Percentiles rank a stretch among this genome's conserved stretches.
Conservation (phyloP, 1,140 invertebrate species). For the Micrasema minimum region DNA sequence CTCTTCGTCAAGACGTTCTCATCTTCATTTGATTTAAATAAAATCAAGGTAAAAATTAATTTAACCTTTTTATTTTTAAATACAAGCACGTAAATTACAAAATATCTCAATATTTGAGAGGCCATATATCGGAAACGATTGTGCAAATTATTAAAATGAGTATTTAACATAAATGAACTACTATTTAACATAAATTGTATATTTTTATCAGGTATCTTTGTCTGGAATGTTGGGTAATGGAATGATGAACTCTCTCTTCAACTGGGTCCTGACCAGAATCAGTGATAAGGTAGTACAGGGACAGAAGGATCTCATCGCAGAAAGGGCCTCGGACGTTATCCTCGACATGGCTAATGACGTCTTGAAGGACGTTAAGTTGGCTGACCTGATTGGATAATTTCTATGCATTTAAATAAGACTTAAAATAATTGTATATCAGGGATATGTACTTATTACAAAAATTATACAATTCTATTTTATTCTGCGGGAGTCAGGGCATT, state of each 20-base stretch:
- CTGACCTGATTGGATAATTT: slow-evolving; percentile 45
- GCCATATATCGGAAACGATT: too few relatives aligned
- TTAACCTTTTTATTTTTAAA: too few relatives aligned
- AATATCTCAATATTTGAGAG: too few relatives aligned
- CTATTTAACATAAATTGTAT: background rate
- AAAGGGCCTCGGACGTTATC: slow-evolving; percentile 19
- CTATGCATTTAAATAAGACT: too few relatives aligned
- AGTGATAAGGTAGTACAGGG: slow-evolving; percentile 34
- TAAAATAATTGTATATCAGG: too few relatives aligned
- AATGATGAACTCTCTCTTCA: slow-evolving; percentile 38
- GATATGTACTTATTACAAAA: too few relatives aligned
- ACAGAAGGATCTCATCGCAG: slow-evolving; percentile 36
- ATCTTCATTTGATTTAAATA: slow-evolving; percentile 36
- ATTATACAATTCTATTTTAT: too few relatives aligned
- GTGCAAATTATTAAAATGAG: too few relatives aligned
- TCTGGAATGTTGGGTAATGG: slow-evolving; percentile 47
- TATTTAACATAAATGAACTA: too few relatives aligned
- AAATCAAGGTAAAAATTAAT: slow-evolving; percentile 47
- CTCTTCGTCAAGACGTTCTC: slow-evolving; percentile 39
- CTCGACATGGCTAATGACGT: slow-evolving; percentile 43
- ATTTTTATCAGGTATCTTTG: slow-evolving; percentile 24
- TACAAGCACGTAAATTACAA: too few relatives aligned
- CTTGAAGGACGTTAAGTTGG: slow-evolving; percentile 30
- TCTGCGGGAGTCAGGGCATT: too few relatives aligned
- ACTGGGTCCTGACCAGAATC: slow-evolving; percentile 40